These are phyloP conservation scores for Phlogophora meticulosa DNA, from an alignment of 2,888 invertebrate genomes.

Conservation along the genomic window DNA sequence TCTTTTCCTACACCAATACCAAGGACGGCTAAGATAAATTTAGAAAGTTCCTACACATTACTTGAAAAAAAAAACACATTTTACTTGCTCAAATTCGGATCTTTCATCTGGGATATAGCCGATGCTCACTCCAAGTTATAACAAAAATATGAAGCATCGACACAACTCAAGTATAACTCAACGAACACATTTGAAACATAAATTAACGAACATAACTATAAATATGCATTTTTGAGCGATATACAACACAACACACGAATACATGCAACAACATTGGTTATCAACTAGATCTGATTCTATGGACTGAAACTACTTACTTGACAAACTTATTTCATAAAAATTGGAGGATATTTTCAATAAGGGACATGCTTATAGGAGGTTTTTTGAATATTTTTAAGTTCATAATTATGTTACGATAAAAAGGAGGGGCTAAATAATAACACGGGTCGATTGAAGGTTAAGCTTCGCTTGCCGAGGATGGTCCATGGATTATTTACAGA, in stretches of 20 bases:
- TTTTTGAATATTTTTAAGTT: too few relatives aligned
- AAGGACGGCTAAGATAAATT: too few relatives aligned
- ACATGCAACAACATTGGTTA: conserved; percentile 39
- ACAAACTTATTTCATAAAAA: not conserved
- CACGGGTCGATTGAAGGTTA: too few relatives aligned
- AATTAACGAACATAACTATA: conserved; percentile 31
- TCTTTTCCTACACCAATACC: too few relatives aligned
- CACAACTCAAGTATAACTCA: conserved; percentile 26
- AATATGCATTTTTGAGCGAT: conserved; percentile 46
- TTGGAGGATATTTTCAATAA: conserved; percentile 10
- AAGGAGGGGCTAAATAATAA: too few relatives aligned
- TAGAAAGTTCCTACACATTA: too few relatives aligned
- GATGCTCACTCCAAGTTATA: conserved; percentile 26
- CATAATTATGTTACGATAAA: too few relatives aligned
- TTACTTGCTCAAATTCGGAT: too few relatives aligned
- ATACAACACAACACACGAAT: conserved; percentile 17
- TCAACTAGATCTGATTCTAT: conserved; percentile 34
- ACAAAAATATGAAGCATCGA: conserved; percentile 17
- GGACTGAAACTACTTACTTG: conserved; percentile 12
- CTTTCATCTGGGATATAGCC: too few relatives aligned
- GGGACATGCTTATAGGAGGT: not conserved
- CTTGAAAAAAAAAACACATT: too few relatives aligned
- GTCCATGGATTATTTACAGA: too few relatives aligned
- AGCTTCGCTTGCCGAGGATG: too few relatives aligned
- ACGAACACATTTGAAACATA: conserved; percentile 20